Percentiles rank a stretch among this genome's conserved stretches.
These are phyloP conservation scores for Xanthorhoe designata DNA, from an alignment of 2,888 invertebrate genomes.

Conservation along the genomic window DNA sequence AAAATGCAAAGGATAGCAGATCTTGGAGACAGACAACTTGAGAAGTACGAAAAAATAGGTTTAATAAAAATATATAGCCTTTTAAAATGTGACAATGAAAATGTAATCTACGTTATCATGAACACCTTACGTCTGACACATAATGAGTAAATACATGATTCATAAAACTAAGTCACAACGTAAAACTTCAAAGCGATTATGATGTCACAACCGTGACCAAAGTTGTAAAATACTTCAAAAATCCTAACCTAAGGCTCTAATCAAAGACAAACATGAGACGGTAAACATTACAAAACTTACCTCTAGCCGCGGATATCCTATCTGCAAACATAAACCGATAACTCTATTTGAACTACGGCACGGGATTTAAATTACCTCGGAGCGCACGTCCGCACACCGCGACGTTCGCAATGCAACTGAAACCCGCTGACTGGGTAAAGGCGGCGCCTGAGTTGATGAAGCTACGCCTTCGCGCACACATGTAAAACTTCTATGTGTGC, in stretches of 20 bases:
- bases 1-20: too few relatives aligned
- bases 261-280: slow-evolving; percentile 64
- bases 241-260: slow-evolving; percentile 63
- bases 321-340: slow-evolving; percentile 71
- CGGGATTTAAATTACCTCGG: slow-evolving; percentile 55
- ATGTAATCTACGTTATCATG: slow-evolving; percentile 33
- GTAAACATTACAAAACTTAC: slow-evolving; percentile 67
- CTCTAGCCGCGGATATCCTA: slow-evolving; percentile 72
- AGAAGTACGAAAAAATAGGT: neutral
- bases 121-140: slow-evolving; percentile 47
- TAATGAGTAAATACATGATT: slow-evolving; percentile 47
- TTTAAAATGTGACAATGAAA: slow-evolving; percentile 16
- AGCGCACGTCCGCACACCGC: slow-evolving; percentile 57
- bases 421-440: slow-evolving; percentile 47
- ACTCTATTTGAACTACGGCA: slow-evolving; percentile 73
- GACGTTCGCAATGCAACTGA: slow-evolving; percentile 67
- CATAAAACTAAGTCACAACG: slow-evolving; percentile 44
- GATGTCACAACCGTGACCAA: slow-evolving; percentile 55
- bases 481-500: slow-evolving; percentile 45
- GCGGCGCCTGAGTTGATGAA: slow-evolving; percentile 73
- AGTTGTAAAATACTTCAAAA: slow-evolving; percentile 41
- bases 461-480: slow-evolving; percentile 72
- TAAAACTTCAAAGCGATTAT: slow-evolving; percentile 45
- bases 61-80: neutral
- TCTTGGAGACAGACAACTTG: too few relatives aligned